Conservation (phyloP, 2,113 vertebrate genomes). For the Anthoscopus minutus region DNA sequence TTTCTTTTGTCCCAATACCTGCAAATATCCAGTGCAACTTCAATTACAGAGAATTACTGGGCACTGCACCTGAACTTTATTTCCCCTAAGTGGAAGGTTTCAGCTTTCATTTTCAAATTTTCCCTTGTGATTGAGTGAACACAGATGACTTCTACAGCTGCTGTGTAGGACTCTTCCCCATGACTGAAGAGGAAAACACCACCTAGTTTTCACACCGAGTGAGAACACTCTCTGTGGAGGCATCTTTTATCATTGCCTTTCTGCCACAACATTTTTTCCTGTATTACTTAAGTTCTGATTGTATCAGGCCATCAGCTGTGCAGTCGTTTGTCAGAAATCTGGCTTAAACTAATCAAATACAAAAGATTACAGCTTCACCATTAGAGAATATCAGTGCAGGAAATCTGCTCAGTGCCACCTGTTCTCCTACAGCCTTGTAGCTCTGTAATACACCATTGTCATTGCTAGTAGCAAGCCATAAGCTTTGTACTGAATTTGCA, state of each 20-base stretch:
- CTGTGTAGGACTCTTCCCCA: not conserved
- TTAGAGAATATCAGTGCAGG: not conserved
- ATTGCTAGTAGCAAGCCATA: not conserved
- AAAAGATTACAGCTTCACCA: not conserved
- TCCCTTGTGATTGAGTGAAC: not conserved
- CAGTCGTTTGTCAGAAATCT: slow-evolving; percentile 4
- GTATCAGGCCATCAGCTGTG: slow-evolving; percentile 16
- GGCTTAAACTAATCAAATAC: not conserved
- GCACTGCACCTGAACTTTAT: not conserved
- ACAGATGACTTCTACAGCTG: not conserved
- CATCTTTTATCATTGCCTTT: not conserved
- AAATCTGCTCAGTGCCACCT: not conserved
- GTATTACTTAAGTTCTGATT: not conserved
- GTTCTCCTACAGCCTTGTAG: not conserved
- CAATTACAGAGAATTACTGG: not conserved
- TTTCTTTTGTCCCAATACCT: not conserved
- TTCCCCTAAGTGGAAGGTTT: not conserved
- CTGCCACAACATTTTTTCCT: not conserved
- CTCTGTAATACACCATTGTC: not conserved
- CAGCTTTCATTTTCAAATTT: not conserved
- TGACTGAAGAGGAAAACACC: not conserved
- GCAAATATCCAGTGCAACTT: not conserved
- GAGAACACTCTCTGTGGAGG: not conserved
- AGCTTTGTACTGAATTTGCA: not conserved
- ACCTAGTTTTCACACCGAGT: not conserved